These are phyloP conservation scores for Trypoxylon attenuatum DNA, from an alignment of 2,888 invertebrate species.

Conservation along the genomic window DNA sequence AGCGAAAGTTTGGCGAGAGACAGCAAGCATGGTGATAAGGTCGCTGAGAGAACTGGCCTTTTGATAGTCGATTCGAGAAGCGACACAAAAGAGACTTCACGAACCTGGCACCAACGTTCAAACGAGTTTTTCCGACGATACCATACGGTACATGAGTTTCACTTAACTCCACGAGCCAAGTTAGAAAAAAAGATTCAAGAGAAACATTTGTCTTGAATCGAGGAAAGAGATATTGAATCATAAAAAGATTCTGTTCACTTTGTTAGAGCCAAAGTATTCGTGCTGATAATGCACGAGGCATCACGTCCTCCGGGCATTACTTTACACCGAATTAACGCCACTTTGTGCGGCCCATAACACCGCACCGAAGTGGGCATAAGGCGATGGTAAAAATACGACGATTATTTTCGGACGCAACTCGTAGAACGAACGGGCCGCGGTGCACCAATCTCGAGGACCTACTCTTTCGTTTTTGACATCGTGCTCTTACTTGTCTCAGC, in stretches of 20 bases:
- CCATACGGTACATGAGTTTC: too few relatives aligned
- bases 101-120: too few relatives aligned
- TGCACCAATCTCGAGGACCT: conserved; percentile 28
- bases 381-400: conserved; percentile 69
- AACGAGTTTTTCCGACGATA: too few relatives aligned
- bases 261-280: too few relatives aligned
- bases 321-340: conserved; percentile 51
- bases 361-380: conserved; percentile 54
- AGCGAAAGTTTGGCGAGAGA: conserved; percentile 32
- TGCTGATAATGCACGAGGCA: conserved; percentile 7
- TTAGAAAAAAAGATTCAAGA: too few relatives aligned
- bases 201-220: too few relatives aligned
- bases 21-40: conserved; percentile 36
- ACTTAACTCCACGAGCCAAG: too few relatives aligned
- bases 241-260: too few relatives aligned
- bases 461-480: not conserved
- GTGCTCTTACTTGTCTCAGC: not conserved
- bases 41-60: conserved; percentile 41
- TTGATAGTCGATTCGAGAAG: too few relatives aligned
- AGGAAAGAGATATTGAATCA: too few relatives aligned
- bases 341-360: conserved; percentile 49
- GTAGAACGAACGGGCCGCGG: conserved; percentile 26
- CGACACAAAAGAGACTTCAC: too few relatives aligned
- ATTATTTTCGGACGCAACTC: conserved; percentile 66
- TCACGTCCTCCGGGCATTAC: conserved; percentile 18